Percentiles rank a stretch among this genome's conserved stretches.
These are phyloP conservation scores for Heteronetta atricapilla DNA, from an alignment of 2,113 vertebrate genomes.

Conservation along the genomic window DNA sequence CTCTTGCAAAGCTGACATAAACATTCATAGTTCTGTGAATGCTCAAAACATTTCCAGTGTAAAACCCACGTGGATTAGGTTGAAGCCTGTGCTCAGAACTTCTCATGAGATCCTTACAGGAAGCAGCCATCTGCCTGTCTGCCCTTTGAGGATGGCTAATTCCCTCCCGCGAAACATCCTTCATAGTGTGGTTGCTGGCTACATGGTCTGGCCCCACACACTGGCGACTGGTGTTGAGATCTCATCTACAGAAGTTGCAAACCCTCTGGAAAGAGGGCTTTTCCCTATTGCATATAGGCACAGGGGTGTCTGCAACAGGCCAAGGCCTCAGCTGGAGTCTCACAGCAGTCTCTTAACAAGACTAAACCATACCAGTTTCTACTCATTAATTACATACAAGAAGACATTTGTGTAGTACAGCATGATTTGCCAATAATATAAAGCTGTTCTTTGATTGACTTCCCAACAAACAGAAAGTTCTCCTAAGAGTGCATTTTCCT, in stretches of 20 bases:
- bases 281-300: not conserved
- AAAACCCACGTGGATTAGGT: not conserved
- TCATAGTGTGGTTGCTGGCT: rapidly evolving
- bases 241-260: not conserved
- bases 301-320: not conserved
- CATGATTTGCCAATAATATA: not conserved
- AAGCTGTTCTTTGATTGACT: not conserved
- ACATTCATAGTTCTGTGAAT: not conserved
- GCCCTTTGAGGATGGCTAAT: not conserved
- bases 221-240: not conserved
- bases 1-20: rapidly evolving
- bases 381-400: not conserved
- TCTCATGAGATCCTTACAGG: not conserved
- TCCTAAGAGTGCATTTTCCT: not conserved
- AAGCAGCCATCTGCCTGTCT: not conserved
- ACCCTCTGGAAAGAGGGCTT: not conserved
- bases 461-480: conserved; percentile 5
- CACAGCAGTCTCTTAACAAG: not conserved
- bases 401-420: not conserved
- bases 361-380: not conserved
- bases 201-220: not conserved
- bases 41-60: not conserved
- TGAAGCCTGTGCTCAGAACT: not conserved
- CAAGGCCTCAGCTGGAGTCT: not conserved
- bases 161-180: not conserved